Evolutionary conservation across 2,888 invertebrate genomes (phyloP), one percentile per base, ranked within the genome.

Genomic region (Tachina lurida): DNA sequence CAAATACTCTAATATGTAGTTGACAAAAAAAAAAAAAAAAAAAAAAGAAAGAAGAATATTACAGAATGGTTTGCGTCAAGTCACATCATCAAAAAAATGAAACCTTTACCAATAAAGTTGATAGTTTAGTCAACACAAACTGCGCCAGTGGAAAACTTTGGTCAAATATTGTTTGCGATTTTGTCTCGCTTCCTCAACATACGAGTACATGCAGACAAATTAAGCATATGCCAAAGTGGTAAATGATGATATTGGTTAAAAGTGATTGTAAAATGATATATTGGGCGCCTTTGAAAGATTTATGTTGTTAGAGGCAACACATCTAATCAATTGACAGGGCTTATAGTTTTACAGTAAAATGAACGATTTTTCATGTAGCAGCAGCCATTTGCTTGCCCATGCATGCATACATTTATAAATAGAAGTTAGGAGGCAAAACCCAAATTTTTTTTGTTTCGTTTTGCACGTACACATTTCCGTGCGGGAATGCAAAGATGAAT

Each of bases 181-280:
- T 68, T 31, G 31, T 31, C 31, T 31, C 31, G 31, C 31, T 58
- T 17, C 47, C 52, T 39, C 10, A 41, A 2, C 3, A 63, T 31
- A 4, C 31, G 0, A 3, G 4, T 31, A 63, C 15, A 52, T 77
- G 22, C 47, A 31, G 31, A 31, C 31, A 78, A 43, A 31, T 77
- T 63, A 13, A 56, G 74, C 68, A 31, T 82, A 73, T 65, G 83
- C 76, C 68, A 80, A 80, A 80, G 83, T 80, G 83, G 83, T 83
- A 86, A 83, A 83, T 86, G 85, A 86, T 86, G 82, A 86, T 76
- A 83, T 81, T 83, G 86, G 86, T 80, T 83, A 86, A 83, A 83
- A 86, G 76, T 83, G 86, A 86, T 86, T 76, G 83, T 79, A 77
- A 83, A 83, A 86, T 86, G 86, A 86, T 80, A 80, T 83, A 86